phyloP scores from a whole-genome alignment of 2,113 vertebrate genomes.

The Blennius ocellaris region DNA sequence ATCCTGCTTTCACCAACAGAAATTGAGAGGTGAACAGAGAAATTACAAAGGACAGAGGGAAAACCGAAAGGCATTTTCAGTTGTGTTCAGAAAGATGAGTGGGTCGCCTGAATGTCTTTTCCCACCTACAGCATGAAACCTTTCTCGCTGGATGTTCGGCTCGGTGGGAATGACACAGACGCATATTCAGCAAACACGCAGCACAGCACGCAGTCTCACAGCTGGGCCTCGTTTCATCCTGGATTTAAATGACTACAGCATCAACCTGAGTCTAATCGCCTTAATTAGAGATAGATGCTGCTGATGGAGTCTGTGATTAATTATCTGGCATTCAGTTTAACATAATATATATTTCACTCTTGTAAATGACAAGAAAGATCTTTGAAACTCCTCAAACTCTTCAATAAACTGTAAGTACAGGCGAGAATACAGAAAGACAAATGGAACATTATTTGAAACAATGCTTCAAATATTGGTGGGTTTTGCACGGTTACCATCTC shows the following conservation, averaged over 20 bases:
- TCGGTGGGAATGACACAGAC: constrained; percentile 23
- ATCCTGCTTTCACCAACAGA: constrained; percentile 5
- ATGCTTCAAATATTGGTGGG: background rate
- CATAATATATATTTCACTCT: constrained; percentile 17
- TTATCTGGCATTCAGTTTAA: constrained; percentile 39
- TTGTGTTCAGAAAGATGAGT: constrained; percentile 41
- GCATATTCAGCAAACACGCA: constrained; percentile 3
- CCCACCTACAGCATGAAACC: constrained; percentile 23
- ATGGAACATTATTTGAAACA: background rate
- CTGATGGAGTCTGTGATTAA: constrained; percentile 51
- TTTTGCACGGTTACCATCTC: background rate
- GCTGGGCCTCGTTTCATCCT: constrained; percentile 1
- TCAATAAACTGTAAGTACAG: background rate
- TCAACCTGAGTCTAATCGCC: constrained; percentile 40
- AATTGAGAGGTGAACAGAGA: background rate
- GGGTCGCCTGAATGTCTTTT: constrained; percentile 20
- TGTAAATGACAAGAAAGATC: constrained; percentile 17
- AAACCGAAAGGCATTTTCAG: constrained; percentile 7
- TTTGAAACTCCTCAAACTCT: background rate
- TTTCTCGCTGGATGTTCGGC: constrained; percentile 16
- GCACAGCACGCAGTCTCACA: background rate
- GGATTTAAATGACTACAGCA: constrained; percentile 31
- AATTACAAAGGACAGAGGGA: background rate
- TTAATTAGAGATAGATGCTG: constrained; percentile 53
- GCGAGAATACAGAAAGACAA: constrained; percentile 2